Evolutionary conservation across 2,113 vertebrate genomes (phyloP).

Genomic region (Epinephelus lanceolatus): DNA sequence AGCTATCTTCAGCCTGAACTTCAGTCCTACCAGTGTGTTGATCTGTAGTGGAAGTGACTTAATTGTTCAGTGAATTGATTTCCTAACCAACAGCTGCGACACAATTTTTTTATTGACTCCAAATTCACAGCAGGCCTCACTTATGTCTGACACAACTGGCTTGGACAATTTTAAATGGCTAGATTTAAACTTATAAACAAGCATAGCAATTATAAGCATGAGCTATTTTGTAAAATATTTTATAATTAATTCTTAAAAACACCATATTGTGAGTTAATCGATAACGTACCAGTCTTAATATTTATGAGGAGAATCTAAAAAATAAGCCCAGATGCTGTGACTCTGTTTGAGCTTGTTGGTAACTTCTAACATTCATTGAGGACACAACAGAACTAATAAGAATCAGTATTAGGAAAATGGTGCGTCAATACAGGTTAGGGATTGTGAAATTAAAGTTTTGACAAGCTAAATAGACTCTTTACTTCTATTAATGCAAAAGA

Average conservation of each 20-base stretch:
- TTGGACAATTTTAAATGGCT: too few relatives aligned
- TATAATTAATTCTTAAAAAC: not conserved
- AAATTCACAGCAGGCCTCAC: not conserved
- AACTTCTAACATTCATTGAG: not conserved
- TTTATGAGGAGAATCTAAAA: not conserved
- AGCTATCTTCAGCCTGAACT: constrained; percentile 6
- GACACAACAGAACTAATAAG: too few relatives aligned
- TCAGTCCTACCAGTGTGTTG: not conserved
- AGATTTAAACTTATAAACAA: not conserved
- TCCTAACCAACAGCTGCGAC: not conserved
- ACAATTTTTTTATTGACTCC: constrained; percentile 5
- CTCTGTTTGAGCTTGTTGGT: too few relatives aligned
- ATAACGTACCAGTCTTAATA: not conserved
- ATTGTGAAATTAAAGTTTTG: constrained; percentile 1
- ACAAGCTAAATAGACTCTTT: not conserved
- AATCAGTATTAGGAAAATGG: not conserved
- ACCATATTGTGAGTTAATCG: not conserved
- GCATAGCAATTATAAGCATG: not conserved
- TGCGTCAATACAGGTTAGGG: not conserved
- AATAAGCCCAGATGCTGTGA: not conserved
- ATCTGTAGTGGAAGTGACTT: constrained; percentile 19
- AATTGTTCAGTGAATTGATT: constrained; percentile 9
- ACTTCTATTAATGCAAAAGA: not conserved
- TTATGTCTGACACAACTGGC: not conserved
- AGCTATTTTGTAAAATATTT: not conserved